These are phyloP conservation scores for Catharus minimus DNA, from an alignment of 2,113 vertebrate genomes.

Conservation along the genomic window DNA sequence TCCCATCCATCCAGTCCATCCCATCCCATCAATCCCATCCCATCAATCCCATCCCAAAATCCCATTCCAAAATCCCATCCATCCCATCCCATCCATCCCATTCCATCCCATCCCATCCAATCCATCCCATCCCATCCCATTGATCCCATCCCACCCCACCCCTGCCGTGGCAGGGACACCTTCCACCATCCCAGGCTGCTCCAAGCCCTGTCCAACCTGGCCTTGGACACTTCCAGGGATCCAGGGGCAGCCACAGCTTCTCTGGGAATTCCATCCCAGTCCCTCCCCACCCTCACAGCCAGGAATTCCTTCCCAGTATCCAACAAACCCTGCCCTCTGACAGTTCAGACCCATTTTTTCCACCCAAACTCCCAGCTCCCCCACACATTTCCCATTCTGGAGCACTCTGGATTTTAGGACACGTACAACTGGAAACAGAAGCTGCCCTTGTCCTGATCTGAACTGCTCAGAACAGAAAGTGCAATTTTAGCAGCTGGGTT, in stretches of 20 bases:
- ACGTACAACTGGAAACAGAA: background rate
- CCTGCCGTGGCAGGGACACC: no score
- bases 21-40: no score
- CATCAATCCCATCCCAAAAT: no score
- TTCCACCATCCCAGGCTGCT: fast-evolving
- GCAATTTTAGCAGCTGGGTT: background rate
- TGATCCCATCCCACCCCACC: background rate
- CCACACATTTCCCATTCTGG: background rate
- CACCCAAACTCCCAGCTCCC: background rate
- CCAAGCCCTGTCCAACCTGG: fast-evolving
- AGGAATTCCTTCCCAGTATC: background rate
- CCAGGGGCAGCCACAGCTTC: background rate
- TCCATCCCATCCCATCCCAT: no score
- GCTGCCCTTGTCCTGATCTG: background rate
- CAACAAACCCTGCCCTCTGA: background rate
- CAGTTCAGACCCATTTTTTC: background rate
- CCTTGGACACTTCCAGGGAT: background rate
- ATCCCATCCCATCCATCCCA: no score
- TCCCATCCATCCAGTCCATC: no score
- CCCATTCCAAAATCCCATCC: no score
- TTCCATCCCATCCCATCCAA: no score
- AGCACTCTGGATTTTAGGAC: background rate
- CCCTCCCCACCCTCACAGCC: fast-evolving
- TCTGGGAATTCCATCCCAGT: background rate
- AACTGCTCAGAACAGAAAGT: background rate